These are phyloP conservation scores for Laspeyria flexula DNA, from an alignment of 2,888 invertebrate genomes.

Conservation along the genomic window DNA sequence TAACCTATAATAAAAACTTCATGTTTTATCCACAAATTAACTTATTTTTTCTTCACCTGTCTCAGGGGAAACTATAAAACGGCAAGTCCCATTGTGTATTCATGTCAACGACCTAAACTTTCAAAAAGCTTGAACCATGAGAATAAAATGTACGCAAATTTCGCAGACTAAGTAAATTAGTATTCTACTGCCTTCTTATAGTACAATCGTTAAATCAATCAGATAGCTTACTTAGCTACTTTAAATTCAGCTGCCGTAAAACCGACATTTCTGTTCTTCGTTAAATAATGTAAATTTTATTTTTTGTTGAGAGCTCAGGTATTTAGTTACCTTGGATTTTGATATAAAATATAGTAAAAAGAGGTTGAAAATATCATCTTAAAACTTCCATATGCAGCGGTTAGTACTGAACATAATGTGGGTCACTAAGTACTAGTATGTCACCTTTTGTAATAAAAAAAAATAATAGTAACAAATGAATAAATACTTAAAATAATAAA, in stretches of 20 bases:
- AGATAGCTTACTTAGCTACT: slow-evolving; percentile 20
- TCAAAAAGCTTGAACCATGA: not conserved
- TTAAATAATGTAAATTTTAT: slow-evolving; percentile 16
- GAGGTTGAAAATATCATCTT: no score
- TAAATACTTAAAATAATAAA: no score
- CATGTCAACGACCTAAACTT: not conserved
- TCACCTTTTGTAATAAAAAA: no score
- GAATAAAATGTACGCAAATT: not conserved
- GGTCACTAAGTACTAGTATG: no score
- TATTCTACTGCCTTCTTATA: slow-evolving; percentile 19
- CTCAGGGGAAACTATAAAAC: not conserved
- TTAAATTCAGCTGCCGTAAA: slow-evolving; percentile 20
- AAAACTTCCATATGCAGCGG: no score
- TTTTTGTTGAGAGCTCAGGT: not conserved
- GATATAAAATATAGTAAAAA: no score
- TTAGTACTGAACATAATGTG: no score
- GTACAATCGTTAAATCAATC: slow-evolving; percentile 22
- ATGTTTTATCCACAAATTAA: no score
- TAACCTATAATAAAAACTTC: no score
- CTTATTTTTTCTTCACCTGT: not conserved
- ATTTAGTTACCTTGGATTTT: no score
- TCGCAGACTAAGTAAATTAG: slow-evolving; percentile 11
- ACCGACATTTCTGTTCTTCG: no score
- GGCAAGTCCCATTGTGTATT: not conserved
- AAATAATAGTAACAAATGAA: no score